A percentile compares a stretch with the other conserved stretches of the same genome.
Conservation (phyloP, 2,113 vertebrate species). For the Limnothrissa miodon region DNA sequence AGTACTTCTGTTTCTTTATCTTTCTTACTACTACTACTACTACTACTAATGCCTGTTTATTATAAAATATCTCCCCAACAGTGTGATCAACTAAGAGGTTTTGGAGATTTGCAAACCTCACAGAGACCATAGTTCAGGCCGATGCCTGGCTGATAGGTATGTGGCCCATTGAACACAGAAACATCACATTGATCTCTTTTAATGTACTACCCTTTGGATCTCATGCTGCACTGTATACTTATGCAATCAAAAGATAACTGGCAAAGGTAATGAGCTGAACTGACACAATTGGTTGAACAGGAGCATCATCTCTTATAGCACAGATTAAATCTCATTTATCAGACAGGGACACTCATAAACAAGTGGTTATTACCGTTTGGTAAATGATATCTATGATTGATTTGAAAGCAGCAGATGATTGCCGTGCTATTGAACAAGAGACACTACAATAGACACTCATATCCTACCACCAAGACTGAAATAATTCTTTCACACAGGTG, state of each 20-base stretch:
- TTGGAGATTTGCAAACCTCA: too few species aligned
- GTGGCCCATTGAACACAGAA: not conserved
- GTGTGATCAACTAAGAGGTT: too few species aligned
- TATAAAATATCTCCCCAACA: too few species aligned
- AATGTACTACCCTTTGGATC: not conserved
- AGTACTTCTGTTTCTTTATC: too few species aligned
- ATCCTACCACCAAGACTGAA: too few species aligned
- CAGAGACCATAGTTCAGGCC: not conserved
- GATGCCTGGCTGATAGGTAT: not conserved
- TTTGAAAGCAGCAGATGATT: not conserved
- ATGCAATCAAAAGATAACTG: not conserved
- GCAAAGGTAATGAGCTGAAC: not conserved
- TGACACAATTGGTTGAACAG: not conserved
- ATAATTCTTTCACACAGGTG: too few species aligned
- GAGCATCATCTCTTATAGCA: not conserved
- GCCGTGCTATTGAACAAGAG: not conserved
- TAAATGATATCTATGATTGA: not conserved
- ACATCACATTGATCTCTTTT: not conserved
- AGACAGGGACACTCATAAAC: not conserved
- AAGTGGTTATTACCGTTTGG: not conserved
- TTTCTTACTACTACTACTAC: too few species aligned
- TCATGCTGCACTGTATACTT: not conserved
- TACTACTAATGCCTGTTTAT: too few species aligned
- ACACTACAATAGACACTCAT: too few species aligned
- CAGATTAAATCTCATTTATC: not conserved